phyloP scores from a whole-genome alignment of 2,797 vertebrate genomes.

The Strix occidentalis region DNA sequence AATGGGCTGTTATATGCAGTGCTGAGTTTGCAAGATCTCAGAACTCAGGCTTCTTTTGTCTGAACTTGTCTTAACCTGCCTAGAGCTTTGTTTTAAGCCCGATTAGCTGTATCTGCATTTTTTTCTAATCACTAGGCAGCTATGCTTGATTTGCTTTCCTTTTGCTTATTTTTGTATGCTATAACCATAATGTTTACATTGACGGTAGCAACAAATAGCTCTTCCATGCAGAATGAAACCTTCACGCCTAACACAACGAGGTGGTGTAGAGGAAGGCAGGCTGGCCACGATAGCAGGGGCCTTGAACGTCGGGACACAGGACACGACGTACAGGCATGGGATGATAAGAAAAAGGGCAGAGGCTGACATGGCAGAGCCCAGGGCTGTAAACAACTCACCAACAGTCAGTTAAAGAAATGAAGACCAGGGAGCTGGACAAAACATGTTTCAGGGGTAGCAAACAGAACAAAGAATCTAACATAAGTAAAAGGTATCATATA shows the following conservation, averaged over 20 bases:
- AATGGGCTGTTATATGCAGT: fast-evolving
- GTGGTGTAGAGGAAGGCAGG: not conserved
- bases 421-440: not conserved
- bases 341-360: not conserved
- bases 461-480: not conserved
- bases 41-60: not conserved
- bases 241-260: not conserved
- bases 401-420: not conserved
- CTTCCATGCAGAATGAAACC: not conserved
- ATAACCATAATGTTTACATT: not conserved
- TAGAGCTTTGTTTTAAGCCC: not conserved
- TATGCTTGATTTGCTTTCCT: not conserved
- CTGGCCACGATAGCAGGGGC: not conserved
- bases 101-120: not conserved
- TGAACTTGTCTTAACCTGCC: not conserved
- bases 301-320: not conserved
- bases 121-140: not conserved
- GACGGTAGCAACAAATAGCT: not conserved
- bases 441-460: not conserved
- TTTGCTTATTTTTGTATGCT: not conserved
- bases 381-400: not conserved
- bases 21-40: not conserved
- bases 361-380: not conserved
- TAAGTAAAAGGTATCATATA: not conserved
- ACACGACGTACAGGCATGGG: fast-evolving